Evolutionary conservation across 2,113 vertebrate genomes (phyloP), one percentile per base, ranked within the genome.

Genomic region (Aleadryas rufinucha): DNA sequence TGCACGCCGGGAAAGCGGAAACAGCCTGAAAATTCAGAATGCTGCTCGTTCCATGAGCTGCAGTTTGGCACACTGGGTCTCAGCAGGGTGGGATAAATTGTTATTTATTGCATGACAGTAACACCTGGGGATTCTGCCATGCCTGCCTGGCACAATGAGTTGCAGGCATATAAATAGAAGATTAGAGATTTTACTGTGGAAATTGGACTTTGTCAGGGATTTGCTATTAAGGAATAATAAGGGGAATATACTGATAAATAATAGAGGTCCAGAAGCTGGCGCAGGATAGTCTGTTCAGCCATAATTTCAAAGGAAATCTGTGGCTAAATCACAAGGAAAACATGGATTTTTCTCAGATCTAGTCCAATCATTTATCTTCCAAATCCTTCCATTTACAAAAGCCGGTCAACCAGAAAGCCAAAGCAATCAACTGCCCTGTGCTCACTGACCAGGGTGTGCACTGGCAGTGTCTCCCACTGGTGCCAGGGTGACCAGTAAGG

Each of bases 1-100:
- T 1, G 8, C 27, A 3, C 47, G 71, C 27, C 0, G 0, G 28
- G 22, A 64, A 61, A 59, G 35, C 0, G 0, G 66, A 66, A 84
- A 37, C 15, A 9, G 59, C 68, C 35, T 60, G 60, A 64, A 68
- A 79, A 84, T 53, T 53, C 12, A 9, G 61, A 50, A 41, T 49
- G n/a, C 20, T 42, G 28, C 68, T 59, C 6, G 1, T 41, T 76
- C 71, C 5, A 1, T 61, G 56, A 87, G 47, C 52, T 79, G 59
- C 74, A 69, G 45, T 57, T 94, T 89, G 63, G 47, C 56, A 49
- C 12, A 12, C 23, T 39, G 41, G n/a, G 28, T 50, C 71, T 70
- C 85, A 84, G 60, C 44, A 84, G 63, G 71, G 44, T 64, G 35
- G 44, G 23, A 84, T 45, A 65, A 88, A 50, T 83, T 76, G 56